Percentiles rank a stretch among this genome's conserved stretches.
Evolutionary conservation across 2,888 invertebrate species (phyloP).

Genomic region (Drosophila subquinaria): DNA sequence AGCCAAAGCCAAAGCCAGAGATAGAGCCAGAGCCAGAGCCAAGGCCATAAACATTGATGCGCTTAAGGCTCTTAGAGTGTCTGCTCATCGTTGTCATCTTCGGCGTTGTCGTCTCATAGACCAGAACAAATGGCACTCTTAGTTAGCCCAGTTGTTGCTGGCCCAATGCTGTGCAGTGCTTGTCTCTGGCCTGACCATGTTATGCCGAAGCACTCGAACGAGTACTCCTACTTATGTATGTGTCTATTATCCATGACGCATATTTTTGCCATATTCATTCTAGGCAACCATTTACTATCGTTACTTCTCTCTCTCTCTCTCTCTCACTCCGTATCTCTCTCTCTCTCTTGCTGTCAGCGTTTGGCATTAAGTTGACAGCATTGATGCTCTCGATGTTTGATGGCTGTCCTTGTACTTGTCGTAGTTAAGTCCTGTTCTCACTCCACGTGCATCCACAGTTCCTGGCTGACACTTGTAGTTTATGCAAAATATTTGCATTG

Average conservation of each 20-base stretch:
- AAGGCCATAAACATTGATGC: slow-evolving; percentile 42
- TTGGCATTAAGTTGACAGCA: slow-evolving; percentile 50
- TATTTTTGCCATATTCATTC: slow-evolving; percentile 31
- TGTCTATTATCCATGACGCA: slow-evolving; percentile 37
- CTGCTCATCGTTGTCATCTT: not conserved
- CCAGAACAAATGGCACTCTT: slow-evolving; percentile 10
- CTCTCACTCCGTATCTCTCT: not conserved
- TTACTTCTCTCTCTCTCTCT: not conserved
- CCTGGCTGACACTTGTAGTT: slow-evolving; percentile 45
- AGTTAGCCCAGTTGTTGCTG: slow-evolving; percentile 8
- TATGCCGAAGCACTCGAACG: slow-evolving; percentile 2
- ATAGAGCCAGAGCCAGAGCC: slow-evolving; percentile 29
- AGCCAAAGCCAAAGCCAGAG: slow-evolving; percentile 21
- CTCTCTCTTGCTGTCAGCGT: slow-evolving; percentile 6
- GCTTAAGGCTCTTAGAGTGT: slow-evolving; percentile 38
- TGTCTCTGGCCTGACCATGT: not conserved
- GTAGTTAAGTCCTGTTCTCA: not conserved
- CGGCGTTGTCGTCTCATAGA: slow-evolving; percentile 3
- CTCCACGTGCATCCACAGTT: not conserved
- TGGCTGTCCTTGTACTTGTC: slow-evolving; percentile 19
- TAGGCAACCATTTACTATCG: not conserved
- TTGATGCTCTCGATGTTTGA: slow-evolving; percentile 38
- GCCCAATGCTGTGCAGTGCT: slow-evolving; percentile 8
- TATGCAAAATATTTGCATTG: slow-evolving; percentile 61
- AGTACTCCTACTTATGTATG: slow-evolving; percentile 6